A percentile compares a stretch with the other conserved stretches of the same genome.
phyloP scores from a whole-genome alignment of 2,797 vertebrate species.

The Saxicola maurus region DNA sequence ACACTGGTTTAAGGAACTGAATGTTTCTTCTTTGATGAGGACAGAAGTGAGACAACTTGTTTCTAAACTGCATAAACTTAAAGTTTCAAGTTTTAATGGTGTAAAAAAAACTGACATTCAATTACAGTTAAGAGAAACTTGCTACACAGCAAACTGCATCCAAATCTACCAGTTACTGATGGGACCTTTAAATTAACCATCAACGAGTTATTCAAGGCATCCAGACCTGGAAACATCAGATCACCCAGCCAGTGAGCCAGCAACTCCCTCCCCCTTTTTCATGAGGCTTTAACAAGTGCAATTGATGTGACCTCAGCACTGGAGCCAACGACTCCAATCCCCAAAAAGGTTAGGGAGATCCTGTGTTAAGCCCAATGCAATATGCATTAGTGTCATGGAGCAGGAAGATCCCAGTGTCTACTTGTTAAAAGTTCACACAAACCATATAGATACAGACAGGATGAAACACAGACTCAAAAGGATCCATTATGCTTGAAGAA shows the following conservation, averaged over 20 bases:
- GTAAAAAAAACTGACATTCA: slow-evolving; percentile 67
- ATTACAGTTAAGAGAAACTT: slow-evolving; percentile 55
- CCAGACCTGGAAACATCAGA: slow-evolving; percentile 49
- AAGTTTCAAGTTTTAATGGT: slow-evolving; percentile 67
- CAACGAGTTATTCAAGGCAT: slow-evolving; percentile 28
- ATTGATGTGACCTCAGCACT: slow-evolving; percentile 32
- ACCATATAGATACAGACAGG: slow-evolving; percentile 61
- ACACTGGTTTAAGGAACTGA: slow-evolving; percentile 23
- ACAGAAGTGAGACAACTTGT: slow-evolving; percentile 55
- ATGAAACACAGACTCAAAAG: slow-evolving; percentile 66
- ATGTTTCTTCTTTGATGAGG: slow-evolving; percentile 35
- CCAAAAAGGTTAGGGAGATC: slow-evolving; percentile 44
- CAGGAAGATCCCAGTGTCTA: slow-evolving; percentile 65
- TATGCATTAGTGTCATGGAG: slow-evolving; percentile 58
- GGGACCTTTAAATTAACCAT: slow-evolving; percentile 40
- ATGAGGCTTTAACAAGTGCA: slow-evolving; percentile 39
- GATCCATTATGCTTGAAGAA: slow-evolving; percentile 69
- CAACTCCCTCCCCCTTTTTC: slow-evolving; percentile 10
- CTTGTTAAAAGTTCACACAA: slow-evolving; percentile 62
- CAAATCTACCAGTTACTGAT: slow-evolving; percentile 41
- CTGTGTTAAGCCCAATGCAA: slow-evolving; percentile 59
- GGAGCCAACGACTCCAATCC: slow-evolving; percentile 44
- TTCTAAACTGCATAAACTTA: slow-evolving; percentile 62
- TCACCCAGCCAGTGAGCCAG: slow-evolving; percentile 18
- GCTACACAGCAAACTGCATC: slow-evolving; percentile 62